Evolutionary conservation across 2,888 invertebrate genomes (phyloP), one percentile per base, ranked within the genome.

Genomic region (Stenodera caucasica): DNA sequence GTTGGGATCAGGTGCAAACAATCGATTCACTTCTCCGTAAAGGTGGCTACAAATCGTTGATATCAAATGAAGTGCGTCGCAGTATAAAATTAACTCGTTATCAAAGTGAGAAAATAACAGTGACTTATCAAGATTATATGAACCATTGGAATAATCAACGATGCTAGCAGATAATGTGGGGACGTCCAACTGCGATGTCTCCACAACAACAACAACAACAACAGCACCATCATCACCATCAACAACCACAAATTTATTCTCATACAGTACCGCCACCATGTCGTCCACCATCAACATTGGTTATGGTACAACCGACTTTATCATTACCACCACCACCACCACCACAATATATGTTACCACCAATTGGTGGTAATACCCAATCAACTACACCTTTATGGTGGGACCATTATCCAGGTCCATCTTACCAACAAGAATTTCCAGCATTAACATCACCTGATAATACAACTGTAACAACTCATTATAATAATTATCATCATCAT

Each of bases 1-100:
- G 98, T 74, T 99, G 99, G 99, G 94, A 98, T 86, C 95, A 96
- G 83, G 88, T 94, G 69, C 97, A 98, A 83, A 99, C 99, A 23
- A 96, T 99, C 77, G 98, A 99, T 83, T 96, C 98, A 40, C 84
- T 99, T 65, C 86, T 99, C 67, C 89, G 97, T 70, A 99, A 99
- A 83, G 98, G 98, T 68, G 99, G 99, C 52, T 98, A 90, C 83
- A 95, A 95, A 80, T 93, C 96, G 29, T 82, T 86, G 57, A 95
- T 97, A 66, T 94, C 94, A n/a, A 87, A 88, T 26, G 95, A 96
- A 58, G 84, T 92, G 76, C 88, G 97, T 59, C 89, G 92, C 75
- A 90, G 90, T 78, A 92, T 98, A 78, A 96, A 95, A 82, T 84
- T 98, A 75, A 97, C 96, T 56, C 92, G 97, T 72, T 98, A 98